Evolutionary conservation across 2,797 vertebrate species (phyloP), one percentile per base, ranked within the genome.

Genomic region (Ispidina lecontei): DNA sequence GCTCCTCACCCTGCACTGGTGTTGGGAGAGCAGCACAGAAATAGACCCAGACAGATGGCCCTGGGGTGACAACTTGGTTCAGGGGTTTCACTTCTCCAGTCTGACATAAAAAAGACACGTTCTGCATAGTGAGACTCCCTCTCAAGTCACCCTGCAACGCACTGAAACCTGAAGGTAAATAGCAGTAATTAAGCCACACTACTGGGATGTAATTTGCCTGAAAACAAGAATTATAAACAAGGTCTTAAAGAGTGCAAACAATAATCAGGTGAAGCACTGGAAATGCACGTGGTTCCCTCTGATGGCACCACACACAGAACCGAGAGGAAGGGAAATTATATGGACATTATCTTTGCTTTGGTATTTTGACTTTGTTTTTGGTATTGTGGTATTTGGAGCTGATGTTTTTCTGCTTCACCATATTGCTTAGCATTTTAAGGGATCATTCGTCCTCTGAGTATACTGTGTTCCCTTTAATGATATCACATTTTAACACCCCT

Each of bases 51-150:
- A 23, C 21, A n/a, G 20, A 9, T 6, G 20, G 9, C 39, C 39
- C 44, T 1, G 6, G 2, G 15, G n/a, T 7, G 5, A 16, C 17
- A 4, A 12, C 31, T 3, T 14, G 37, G 10, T 26, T 44, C 55
- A 10, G 59, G 43, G 59, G 14, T 26, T 60, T 55, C 20, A 18
- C 29, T 33, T 10, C n/a, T 47, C 25, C 3, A n/a, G 11, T 20
- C 25, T 39, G 16, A 62, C 44, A 19, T 11, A 18, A 60, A 37
- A 41, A 4, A 21, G 16, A 39, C 31, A 23, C 10, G 35, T 23
- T n/a, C 55, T 58, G 44, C 39, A 10, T 39, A 14, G 47, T 15
- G 47, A 20, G 8, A 17, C 62, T 73, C 1, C 1, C 29, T 47
- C 55, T n/a, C 12, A 18, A 12, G 19, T 43, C 41, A 23, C 1